phyloP scores from a whole-genome alignment of 2,113 vertebrate genomes.

The Gadus chalcogrammus region DNA sequence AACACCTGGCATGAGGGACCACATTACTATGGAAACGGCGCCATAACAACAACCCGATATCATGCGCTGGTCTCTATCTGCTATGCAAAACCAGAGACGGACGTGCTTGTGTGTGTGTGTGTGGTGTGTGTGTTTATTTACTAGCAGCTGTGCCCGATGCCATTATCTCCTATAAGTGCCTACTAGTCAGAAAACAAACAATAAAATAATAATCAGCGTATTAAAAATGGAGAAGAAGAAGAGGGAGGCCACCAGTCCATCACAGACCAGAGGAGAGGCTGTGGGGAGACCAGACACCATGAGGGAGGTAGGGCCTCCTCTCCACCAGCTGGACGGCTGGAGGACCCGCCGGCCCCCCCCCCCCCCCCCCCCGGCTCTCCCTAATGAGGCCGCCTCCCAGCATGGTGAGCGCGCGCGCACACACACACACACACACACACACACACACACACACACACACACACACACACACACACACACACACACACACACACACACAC shows the following conservation, averaged over 20 bases:
- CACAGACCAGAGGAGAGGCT: background rate
- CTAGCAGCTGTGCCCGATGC: background rate
- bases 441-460: background rate
- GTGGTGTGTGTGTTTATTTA: background rate
- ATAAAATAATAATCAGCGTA: too few relatives aligned
- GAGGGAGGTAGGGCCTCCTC: background rate
- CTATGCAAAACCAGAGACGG: too few relatives aligned
- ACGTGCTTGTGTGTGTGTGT: too few relatives aligned
- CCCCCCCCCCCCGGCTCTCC: conserved; percentile 1
- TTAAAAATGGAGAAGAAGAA: too few relatives aligned
- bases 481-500: background rate
- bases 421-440: background rate
- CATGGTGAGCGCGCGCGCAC: background rate
- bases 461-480: background rate
- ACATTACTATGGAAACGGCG: background rate
- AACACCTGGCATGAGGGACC: background rate
- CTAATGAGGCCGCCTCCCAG: background rate
- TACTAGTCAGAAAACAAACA: too few relatives aligned
- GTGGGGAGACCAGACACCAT: background rate
- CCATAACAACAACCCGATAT: background rate
- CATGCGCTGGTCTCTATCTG: background rate
- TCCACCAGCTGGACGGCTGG: conserved; percentile 2
- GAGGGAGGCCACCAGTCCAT: too few relatives aligned
- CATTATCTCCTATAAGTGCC: too few relatives aligned
- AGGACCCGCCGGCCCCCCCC: background rate